Evolutionary conservation across 2,797 vertebrate genomes (phyloP), one percentile per base, ranked within the genome.

Genomic region (Rhodeus uyekii): DNA sequence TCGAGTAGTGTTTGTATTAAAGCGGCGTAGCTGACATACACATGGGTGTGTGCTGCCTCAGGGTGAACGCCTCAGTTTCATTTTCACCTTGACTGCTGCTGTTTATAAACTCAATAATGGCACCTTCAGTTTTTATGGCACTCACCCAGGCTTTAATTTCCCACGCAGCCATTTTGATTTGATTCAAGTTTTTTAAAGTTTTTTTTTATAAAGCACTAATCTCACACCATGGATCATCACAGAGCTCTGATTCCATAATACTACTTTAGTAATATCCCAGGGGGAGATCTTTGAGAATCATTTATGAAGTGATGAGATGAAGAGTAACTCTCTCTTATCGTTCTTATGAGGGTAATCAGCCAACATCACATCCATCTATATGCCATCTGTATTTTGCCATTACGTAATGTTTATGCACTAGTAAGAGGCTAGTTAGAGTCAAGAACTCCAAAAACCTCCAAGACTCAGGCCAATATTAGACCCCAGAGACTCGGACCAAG

Each of bases 91-190:
- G 44, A 83, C 48, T 58, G 74, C 48, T 58, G 24, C 78, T 36
- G 58, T 71, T 86, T 86, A 85, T 83, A 75, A 83, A 85, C 48
- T 75, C 77, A 60, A 53, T 81, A 84, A 84, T 63, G 24, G 61
- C 38, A 55, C 60, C 42, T 72, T 77, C 60, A 32, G 38, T 67
- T 84, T 76, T 87, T 67, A 67, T 75, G 76, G 61, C 27, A 34
- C 34, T 58, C 36, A 53, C 24, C 8, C 60, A 38, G 78, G 77
- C 34, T 83, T 73, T 83, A 73, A 53, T 83, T 77, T 79, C 55
- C 61, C 53, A 74, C 13, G 8, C 68, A 83, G 76, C 36, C 58
- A 32, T 75, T 83, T 44, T 81, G 67, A 81, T 77, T 77, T 64
- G 78, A 81, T 83, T 86, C 48, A 24, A 19, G 39, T 1, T 29